Evolutionary conservation across 1,140 invertebrate species (phyloP).

Genomic region (Manduca sexta): DNA sequence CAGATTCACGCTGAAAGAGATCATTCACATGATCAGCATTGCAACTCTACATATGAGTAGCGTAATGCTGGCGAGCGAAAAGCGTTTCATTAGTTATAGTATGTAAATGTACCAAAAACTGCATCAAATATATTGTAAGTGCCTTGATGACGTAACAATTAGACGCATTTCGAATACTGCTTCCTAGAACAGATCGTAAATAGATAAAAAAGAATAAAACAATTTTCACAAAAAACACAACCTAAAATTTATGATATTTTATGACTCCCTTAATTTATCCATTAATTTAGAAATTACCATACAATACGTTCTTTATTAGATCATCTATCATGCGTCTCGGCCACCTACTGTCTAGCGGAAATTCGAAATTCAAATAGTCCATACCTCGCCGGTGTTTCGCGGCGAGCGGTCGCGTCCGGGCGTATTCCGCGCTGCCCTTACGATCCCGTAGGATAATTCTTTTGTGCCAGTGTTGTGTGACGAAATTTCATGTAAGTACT

Average conservation of each 20-base stretch:
- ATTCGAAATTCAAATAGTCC: conserved; percentile 1
- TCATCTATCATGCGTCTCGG: not conserved
- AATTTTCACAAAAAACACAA: not conserved
- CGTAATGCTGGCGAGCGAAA: no score
- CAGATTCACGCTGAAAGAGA: no score
- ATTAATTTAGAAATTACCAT: not conserved
- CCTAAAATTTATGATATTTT: not conserved
- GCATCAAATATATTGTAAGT: no score
- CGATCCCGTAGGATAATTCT: not conserved
- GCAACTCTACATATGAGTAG: no score
- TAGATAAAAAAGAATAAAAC: no score
- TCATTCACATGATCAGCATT: no score
- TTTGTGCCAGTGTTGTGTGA: not conserved
- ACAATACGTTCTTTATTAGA: not conserved
- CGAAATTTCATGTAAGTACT: not conserved
- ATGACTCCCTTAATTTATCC: not conserved
- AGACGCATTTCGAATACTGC: no score
- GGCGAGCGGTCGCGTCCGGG: conserved; percentile 10
- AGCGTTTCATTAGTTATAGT: no score
- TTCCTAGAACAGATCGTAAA: no score
- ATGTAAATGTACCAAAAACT: no score
- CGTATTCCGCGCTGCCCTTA: not conserved
- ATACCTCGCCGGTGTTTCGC: conserved; percentile 15
- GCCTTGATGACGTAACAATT: no score
- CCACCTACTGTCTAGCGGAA: conserved; percentile 3